A percentile compares a stretch with the other conserved stretches of the same genome.
Evolutionary conservation across 2,888 invertebrate genomes (phyloP).

Genomic region (Beris chalybata): DNA sequence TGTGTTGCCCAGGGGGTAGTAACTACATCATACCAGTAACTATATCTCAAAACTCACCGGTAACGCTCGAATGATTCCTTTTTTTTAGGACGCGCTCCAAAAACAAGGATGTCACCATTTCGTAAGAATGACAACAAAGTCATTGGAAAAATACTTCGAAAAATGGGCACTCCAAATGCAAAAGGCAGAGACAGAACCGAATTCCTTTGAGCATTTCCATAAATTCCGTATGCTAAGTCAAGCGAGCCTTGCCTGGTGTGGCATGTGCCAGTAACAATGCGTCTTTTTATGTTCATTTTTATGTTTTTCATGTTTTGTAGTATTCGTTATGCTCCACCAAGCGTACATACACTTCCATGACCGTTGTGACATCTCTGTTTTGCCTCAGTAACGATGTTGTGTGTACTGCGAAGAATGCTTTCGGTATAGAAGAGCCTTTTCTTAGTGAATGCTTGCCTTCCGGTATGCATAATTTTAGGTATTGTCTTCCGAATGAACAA

Average conservation of each 20-base stretch:
- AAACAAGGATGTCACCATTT: conserved; percentile 7
- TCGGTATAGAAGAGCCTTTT: neutral
- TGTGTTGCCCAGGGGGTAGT: too few species aligned
- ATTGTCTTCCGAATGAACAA: neutral
- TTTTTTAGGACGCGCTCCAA: neutral
- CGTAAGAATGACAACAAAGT: conserved; percentile 7
- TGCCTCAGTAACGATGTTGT: neutral
- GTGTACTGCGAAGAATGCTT: neutral
- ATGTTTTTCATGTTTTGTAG: conserved; percentile 12
- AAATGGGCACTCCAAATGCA: too few species aligned
- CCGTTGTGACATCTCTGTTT: neutral
- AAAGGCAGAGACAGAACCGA: neutral
- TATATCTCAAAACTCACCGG: too few species aligned
- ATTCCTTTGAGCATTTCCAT: conserved; percentile 19
- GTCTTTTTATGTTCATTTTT: conserved; percentile 17
- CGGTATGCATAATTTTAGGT: conserved; percentile 12
- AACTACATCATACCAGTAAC: too few species aligned
- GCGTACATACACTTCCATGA: neutral
- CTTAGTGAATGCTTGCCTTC: neutral
- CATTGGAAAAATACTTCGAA: conserved; percentile 4
- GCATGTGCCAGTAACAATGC: conserved; percentile 26
- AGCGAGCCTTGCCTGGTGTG: conserved; percentile 16
- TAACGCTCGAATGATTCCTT: too few species aligned
- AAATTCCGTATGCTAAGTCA: conserved; percentile 17
- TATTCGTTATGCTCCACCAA: conserved; percentile 3